Evolutionary conservation across 2,888 invertebrate species (phyloP).

Genomic region (Epinotia demarniana): DNA sequence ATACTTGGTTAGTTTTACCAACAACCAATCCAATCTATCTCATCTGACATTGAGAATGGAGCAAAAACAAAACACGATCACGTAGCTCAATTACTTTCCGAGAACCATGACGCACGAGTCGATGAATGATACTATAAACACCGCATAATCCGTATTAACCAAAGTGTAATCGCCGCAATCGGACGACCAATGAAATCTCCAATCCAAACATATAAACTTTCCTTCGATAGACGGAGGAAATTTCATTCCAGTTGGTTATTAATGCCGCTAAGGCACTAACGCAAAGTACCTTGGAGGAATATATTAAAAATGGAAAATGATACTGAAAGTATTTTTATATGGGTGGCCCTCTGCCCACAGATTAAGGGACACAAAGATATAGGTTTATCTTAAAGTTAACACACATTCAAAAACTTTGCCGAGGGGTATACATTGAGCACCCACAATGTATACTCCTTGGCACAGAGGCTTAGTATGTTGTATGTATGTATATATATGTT

Average conservation of each 20-base stretch:
- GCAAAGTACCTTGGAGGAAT: background rate
- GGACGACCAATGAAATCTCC: background rate
- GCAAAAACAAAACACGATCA: conserved; percentile 24
- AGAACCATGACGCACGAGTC: conserved; percentile 29
- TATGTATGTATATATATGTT: no score
- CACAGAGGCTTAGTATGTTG: background rate
- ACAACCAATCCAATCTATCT: conserved; percentile 1
- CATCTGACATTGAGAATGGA: conserved; percentile 30
- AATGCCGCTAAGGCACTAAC: no score
- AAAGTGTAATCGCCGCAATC: background rate
- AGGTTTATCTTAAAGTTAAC: no score
- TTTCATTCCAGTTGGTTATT: background rate
- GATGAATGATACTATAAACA: conserved; percentile 26
- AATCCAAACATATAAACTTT: background rate
- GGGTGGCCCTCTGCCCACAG: no score
- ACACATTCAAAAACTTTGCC: background rate
- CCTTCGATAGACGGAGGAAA: background rate
- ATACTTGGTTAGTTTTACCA: background rate
- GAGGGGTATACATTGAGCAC: background rate
- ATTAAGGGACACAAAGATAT: no score
- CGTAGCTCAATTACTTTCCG: conserved; percentile 16
- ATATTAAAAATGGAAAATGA: background rate
- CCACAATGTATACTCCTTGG: no score
- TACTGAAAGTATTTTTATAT: no score
- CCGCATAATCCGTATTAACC: conserved; percentile 5